A percentile compares a stretch with the other conserved stretches of the same genome.
Evolutionary conservation across 2,113 vertebrate genomes (phyloP).

Genomic region (Pseudorhombus dupliciocellatus): DNA sequence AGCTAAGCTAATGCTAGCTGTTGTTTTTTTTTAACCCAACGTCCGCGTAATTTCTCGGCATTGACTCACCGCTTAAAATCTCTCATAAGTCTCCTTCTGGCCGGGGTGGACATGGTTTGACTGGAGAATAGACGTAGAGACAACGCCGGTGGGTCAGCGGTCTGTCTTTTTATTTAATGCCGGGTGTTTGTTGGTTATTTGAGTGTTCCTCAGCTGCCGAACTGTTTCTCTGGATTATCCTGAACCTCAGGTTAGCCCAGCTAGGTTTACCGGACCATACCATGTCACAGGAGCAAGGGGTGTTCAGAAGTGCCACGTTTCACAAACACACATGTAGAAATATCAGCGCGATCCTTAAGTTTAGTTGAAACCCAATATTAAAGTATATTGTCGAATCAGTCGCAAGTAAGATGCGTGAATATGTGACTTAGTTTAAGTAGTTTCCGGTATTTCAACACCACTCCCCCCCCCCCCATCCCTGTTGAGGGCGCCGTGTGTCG

Average conservation of each 20-base stretch:
- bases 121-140: background rate
- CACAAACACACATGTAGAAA: accelerated
- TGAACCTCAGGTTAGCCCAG: conserved; percentile 24
- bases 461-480: background rate
- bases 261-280: conserved; percentile 61
- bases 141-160: background rate
- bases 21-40: conserved; percentile 10
- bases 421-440: background rate
- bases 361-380: accelerated
- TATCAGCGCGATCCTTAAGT: accelerated
- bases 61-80: conserved; percentile 93
- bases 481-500: background rate
- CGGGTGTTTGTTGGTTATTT: conserved; percentile 11
- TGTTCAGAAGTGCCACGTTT: accelerated
- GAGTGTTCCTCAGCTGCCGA: background rate
- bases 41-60: conserved; percentile 23
- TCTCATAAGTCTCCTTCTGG: conserved; percentile 93
- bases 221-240: conserved; percentile 33
- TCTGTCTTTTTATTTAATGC: background rate
- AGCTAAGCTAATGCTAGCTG: conserved; percentile 63
- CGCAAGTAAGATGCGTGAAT: background rate
- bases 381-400: background rate
- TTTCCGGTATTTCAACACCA: accelerated
- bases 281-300: conserved; percentile 7
- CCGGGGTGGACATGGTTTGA: conserved; percentile 91